Evolutionary conservation across 1,140 invertebrate species (phyloP).

Genomic region (Melitaea cinxia): DNA sequence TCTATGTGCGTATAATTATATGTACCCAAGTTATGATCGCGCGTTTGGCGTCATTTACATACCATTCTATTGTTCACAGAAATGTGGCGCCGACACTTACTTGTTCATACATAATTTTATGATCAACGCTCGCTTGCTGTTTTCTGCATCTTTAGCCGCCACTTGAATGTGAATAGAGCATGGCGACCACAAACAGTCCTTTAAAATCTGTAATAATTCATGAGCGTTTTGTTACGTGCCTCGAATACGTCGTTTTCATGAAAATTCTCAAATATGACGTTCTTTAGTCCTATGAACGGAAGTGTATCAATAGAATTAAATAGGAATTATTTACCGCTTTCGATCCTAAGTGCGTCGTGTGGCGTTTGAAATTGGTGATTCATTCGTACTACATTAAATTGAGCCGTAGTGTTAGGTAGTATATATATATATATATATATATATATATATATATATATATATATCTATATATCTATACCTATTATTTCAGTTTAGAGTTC

Average conservation of each 20-base stretch:
- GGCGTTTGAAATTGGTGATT: constrained; percentile 26
- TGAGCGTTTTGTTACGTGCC: constrained; percentile 52
- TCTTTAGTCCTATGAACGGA: constrained; percentile 45
- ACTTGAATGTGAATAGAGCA: constrained; percentile 62
- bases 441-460: too few relatives aligned
- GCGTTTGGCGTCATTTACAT: constrained; percentile 67
- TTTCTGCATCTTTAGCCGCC: constrained; percentile 60
- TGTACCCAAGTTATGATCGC: constrained; percentile 65
- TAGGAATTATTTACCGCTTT: constrained; percentile 41
- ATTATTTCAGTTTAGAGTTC: constrained; percentile 1
- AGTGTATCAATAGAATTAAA: constrained; percentile 55
- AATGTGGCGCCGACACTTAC: constrained; percentile 67
- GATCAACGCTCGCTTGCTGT: constrained; percentile 60
- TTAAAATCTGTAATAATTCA: constrained; percentile 71
- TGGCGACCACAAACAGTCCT: constrained; percentile 50
- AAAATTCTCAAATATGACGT: constrained; percentile 55
- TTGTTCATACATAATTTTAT: constrained; percentile 73
- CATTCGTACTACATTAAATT: constrained; percentile 19
- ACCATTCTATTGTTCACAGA: constrained; percentile 76
- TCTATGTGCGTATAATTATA: not conserved
- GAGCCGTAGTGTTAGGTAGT: too few relatives aligned
- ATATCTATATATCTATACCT: too few relatives aligned
- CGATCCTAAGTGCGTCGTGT: constrained; percentile 12
- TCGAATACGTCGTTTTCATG: constrained; percentile 48
- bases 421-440: too few relatives aligned